These are phyloP conservation scores for Ictalurus furcatus DNA, from an alignment of 2,113 vertebrate genomes.

Conservation along the genomic window DNA sequence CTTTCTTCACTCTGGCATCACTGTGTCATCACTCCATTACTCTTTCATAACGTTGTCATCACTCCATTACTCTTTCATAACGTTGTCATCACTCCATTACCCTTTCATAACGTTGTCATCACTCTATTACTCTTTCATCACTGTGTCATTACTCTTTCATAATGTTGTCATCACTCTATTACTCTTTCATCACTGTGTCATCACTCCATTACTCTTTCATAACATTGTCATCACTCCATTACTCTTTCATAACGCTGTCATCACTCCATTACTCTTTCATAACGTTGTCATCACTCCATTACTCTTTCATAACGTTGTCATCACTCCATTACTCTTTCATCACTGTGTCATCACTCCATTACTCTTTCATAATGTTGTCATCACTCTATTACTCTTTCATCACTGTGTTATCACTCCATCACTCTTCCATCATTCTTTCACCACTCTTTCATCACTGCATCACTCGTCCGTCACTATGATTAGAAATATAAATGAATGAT, in stretches of 20 bases:
- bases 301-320: background rate
- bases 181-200: background rate
- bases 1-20: background rate
- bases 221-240: background rate
- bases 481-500: too few relatives aligned
- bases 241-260: too few relatives aligned
- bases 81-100: background rate
- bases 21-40: background rate
- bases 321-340: background rate
- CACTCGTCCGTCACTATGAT: background rate
- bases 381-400: background rate
- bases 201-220: background rate
- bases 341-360: background rate
- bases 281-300: background rate
- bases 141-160: background rate
- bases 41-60: background rate
- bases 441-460: background rate
- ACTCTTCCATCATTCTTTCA: background rate
- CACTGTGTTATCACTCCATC: background rate
- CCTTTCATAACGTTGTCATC: background rate
- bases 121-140: background rate
- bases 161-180: background rate
- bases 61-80: background rate
- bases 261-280: background rate
- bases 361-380: background rate